Evolutionary conservation across 2,888 invertebrate species (phyloP).

Genomic region (Noctua janthina): DNA sequence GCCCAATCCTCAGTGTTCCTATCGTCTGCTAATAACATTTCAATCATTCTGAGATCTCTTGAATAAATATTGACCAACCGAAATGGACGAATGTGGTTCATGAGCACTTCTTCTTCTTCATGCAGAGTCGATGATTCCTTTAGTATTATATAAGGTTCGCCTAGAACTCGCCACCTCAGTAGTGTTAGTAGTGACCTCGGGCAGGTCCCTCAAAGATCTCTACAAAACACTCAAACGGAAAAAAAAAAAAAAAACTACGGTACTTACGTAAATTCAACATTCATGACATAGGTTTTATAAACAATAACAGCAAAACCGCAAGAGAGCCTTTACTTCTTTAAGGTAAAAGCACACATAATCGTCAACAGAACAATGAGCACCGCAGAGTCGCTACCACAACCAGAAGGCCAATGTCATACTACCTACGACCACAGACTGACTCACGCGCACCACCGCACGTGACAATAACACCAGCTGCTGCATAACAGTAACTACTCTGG

Average conservation of each 20-base stretch:
- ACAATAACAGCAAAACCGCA: neutral
- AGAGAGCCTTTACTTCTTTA: neutral
- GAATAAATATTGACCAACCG: neutral
- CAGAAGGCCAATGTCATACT: neutral
- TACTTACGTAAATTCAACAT: neutral
- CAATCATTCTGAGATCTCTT: neutral
- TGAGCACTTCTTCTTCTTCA: neutral
- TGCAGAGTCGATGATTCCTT: neutral
- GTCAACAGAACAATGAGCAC: neutral
- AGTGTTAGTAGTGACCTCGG: neutral
- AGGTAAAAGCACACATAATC: neutral
- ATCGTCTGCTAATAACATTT: neutral
- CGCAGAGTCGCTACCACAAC: neutral
- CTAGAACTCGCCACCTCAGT: neutral
- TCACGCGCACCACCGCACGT: slow-evolving; percentile 37
- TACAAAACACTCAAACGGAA: neutral
- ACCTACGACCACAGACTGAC: slow-evolving; percentile 15
- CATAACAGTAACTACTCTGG: neutral
- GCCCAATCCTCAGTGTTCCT: neutral
- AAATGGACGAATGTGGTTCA: neutral
- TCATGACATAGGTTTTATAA: neutral
- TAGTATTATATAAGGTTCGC: neutral
- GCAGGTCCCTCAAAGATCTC: neutral
- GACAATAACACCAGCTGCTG: slow-evolving; percentile 21
- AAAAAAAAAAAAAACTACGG: neutral